phyloP scores from a whole-genome alignment of 2,113 vertebrate genomes.

The Mirounga angustirostris region DNA sequence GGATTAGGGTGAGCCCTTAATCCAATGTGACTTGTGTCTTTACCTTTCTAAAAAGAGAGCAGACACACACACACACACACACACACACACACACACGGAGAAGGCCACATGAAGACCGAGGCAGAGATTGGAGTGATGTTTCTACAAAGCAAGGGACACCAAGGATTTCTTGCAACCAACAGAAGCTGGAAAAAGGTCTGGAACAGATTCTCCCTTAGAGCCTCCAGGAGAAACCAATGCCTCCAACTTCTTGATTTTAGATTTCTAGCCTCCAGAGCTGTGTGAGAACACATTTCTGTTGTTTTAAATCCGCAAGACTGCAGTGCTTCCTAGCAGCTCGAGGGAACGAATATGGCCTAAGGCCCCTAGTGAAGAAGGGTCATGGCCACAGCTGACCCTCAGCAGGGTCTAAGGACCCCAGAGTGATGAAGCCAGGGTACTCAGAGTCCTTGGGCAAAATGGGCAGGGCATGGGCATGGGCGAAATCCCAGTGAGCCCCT shows the following conservation, averaged over 20 bases:
- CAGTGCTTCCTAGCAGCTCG: neutral
- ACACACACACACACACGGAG: neutral
- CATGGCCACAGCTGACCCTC: neutral
- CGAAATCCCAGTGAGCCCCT: neutral
- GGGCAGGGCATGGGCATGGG: no score
- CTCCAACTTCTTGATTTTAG: neutral
- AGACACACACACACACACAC: neutral
- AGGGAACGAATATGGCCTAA: neutral
- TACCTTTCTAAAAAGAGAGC: neutral
- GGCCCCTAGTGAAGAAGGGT: no score
- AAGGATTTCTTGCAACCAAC: neutral
- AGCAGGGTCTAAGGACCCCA: neutral
- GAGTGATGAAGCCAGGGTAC: neutral
- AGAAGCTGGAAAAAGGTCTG: neutral
- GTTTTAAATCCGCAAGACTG: neutral
- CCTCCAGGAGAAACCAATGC: neutral
- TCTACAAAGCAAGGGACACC: neutral
- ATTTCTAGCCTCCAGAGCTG: neutral
- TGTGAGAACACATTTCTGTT: neutral
- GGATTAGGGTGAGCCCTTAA: neutral
- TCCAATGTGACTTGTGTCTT: neutral
- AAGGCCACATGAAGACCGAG: neutral
- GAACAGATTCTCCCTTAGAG: no score
- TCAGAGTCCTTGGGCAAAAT: neutral
- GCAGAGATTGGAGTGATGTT: neutral